Base-by-base conservation (phyloP, 2,888 invertebrate species). In the Synergus japonicus region DNA sequence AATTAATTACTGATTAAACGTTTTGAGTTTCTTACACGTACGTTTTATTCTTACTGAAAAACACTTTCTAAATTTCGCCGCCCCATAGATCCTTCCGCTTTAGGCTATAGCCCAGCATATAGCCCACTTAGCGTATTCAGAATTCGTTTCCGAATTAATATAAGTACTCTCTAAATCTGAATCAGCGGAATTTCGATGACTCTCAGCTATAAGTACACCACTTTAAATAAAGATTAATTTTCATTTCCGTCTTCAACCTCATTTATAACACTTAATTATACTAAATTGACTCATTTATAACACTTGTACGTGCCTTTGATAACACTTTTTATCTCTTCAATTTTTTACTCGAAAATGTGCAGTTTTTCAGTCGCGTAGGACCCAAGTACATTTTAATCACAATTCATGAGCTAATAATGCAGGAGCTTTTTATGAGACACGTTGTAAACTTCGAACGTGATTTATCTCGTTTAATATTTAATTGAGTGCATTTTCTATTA, bases 41-140 rank as follows among this genome's bases (percentile, higher is more conserved):
- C 37, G 29, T 49, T 37, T 46, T 49, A 22, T 29, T 29, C 3
- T 54, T 54, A 29, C 7, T 37, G 49, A n/a, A 69, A 69, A 69
- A 8, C 15, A 69, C 69, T 69, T 69, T 69, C 69, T 69, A 69
- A 69, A 69, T 69, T 69, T 69, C 69, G 69, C 29, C n/a, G 49
- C 49, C n/a, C 69, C 37, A 69, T 69, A 9, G 29, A 69, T 69
- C 49, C 49, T 49, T 37, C 29, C 15, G 46, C 49, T 69, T 49
- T 15, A 49, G 49, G 69, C 69, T 69, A 69, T 69, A 37, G 0
- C 7, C 4, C 5, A 37, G 37, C 37, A 37, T 29, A 29, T 37
- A 69, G 29, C 29, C 49, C 37, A 49, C 13, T 13, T 69, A 49
- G 49, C 37, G 29, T 37, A 49, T 69, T 49, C 29, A 13, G 15